A percentile compares a stretch with the other conserved stretches of the same genome.
These are phyloP conservation scores for Mystacornis crossleyi DNA, from an alignment of 2,113 vertebrate genomes.

Conservation along the genomic window DNA sequence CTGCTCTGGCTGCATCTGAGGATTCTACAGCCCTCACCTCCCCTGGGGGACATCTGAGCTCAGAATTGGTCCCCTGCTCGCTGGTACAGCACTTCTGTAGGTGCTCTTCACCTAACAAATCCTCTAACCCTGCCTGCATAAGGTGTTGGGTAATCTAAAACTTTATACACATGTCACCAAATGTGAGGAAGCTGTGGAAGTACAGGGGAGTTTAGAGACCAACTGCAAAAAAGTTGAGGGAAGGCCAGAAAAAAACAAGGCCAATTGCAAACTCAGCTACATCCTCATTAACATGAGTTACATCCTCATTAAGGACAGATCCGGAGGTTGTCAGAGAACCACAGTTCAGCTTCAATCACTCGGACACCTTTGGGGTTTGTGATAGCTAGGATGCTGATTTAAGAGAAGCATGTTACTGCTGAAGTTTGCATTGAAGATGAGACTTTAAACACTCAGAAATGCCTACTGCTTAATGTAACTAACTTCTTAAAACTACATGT, in stretches of 20 bases:
- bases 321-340: rapidly evolving
- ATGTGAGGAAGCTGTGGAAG: not conserved
- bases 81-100: not conserved
- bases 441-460: not conserved
- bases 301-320: not conserved
- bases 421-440: not conserved
- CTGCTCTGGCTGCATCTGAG: not conserved
- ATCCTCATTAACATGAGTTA: too few relatives aligned
- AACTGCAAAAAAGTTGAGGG: not conserved
- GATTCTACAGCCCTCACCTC: not conserved
- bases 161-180: not conserved
- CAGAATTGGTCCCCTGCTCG: rapidly evolving
- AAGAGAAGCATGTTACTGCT: not conserved
- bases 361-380: not conserved
- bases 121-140: not conserved
- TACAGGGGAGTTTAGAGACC: not conserved
- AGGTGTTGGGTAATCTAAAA: not conserved
- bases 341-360: not conserved
- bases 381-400: not conserved
- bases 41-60: not conserved
- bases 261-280: not conserved
- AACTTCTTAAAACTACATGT: not conserved
- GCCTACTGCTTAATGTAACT: not conserved
- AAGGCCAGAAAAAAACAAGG: not conserved
- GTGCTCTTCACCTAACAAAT: not conserved